phyloP scores from a whole-genome alignment of 1,140 invertebrate genomes.

The Ceratina japonica region DNA sequence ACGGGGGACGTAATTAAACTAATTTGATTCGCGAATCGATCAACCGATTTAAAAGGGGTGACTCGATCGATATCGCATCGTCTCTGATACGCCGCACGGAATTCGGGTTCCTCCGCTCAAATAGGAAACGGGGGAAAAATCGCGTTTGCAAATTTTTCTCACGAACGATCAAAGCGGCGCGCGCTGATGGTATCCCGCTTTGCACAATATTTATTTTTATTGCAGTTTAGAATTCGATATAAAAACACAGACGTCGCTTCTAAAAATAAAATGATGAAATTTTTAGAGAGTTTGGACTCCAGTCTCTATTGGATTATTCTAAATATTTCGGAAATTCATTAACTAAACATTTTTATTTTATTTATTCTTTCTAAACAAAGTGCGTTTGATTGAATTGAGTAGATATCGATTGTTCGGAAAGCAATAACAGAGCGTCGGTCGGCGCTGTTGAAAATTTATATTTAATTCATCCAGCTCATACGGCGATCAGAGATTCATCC shows the following conservation, averaged over 20 bases:
- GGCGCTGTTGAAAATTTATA: no score
- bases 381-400: neutral
- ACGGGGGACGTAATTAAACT: constrained; percentile 29
- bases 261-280: no score
- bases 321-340: no score
- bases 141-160: neutral
- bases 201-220: neutral
- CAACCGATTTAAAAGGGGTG: neutral
- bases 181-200: neutral
- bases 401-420: no score
- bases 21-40: constrained; percentile 29
- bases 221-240: neutral
- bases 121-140: neutral
- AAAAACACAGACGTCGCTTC: no score
- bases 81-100: neutral
- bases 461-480: neutral
- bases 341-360: no score
- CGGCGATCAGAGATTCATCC: neutral
- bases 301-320: no score
- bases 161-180: neutral
- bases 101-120: neutral
- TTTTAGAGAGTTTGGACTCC: no score
- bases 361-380: no score
- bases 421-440: neutral
- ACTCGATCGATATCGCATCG: constrained; percentile 1